A percentile compares a stretch with the other conserved stretches of the same genome.
Conservation (phyloP, 2,888 invertebrate genomes). For the Hyposoter didymator region DNA sequence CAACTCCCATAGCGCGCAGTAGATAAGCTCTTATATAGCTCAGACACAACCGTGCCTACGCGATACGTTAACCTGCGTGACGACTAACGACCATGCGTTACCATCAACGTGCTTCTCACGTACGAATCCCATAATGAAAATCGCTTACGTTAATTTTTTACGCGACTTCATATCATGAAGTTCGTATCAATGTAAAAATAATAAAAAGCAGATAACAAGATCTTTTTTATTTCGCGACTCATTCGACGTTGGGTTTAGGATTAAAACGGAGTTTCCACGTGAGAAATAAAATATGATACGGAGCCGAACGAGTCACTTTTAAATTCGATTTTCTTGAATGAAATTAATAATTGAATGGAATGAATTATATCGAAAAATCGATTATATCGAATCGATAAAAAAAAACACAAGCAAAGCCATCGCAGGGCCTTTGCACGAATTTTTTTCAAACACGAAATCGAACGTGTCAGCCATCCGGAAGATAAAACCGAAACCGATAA, state of each 20-base stretch:
- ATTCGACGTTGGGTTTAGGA: too few relatives aligned
- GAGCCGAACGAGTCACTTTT: background rate
- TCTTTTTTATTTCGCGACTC: too few relatives aligned
- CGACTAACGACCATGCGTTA: constrained; percentile 32
- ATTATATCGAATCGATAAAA: background rate
- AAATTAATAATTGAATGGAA: background rate
- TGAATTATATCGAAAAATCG: background rate
- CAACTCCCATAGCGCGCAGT: constrained; percentile 43
- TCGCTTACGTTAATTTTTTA: background rate
- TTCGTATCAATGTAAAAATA: background rate
- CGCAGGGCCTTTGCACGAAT: background rate
- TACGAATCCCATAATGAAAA: constrained; percentile 15
- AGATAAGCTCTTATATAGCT: constrained; percentile 49
- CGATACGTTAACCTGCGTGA: constrained; percentile 24
- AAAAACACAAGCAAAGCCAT: background rate
- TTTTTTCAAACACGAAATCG: background rate
- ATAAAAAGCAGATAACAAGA: background rate
- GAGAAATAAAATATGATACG: background rate
- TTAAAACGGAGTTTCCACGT: background rate
- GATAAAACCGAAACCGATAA: background rate
- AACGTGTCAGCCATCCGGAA: background rate
- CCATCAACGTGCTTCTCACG: constrained; percentile 34
- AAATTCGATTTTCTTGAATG: background rate
- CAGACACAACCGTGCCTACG: constrained; percentile 39
- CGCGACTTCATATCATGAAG: background rate